Conservation (phyloP, 2,113 vertebrate genomes). For the Dolichallabes microphthalmus region DNA sequence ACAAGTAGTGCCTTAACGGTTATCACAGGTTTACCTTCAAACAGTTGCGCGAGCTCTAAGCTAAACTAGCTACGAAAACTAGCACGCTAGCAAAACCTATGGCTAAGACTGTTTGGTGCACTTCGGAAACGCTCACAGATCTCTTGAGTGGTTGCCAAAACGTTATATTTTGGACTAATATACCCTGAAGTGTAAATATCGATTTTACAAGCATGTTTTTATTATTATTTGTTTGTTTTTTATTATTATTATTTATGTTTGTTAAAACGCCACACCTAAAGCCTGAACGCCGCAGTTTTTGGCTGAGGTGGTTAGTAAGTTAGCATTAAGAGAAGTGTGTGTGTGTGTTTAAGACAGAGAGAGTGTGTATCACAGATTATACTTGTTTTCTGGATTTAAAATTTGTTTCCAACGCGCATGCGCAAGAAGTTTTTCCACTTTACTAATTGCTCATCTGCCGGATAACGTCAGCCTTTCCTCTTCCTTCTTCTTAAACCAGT, state of each 20-base stretch:
- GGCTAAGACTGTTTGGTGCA: too few relatives aligned
- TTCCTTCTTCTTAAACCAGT: neutral
- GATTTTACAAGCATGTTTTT: neutral
- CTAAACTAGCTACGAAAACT: neutral
- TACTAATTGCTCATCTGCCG: neutral
- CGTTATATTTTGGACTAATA: neutral
- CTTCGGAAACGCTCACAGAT: neutral
- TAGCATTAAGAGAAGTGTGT: neutral
- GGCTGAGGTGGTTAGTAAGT: neutral
- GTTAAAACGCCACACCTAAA: constrained; percentile 20
- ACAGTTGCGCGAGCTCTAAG: neutral
- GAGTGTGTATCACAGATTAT: neutral
- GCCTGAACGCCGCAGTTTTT: neutral
- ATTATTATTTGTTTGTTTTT: too few relatives aligned
- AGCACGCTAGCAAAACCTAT: neutral
- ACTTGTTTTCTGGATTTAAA: neutral
- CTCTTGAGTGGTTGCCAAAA: too few relatives aligned
- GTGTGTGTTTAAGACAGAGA: too few relatives aligned
- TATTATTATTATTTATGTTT: neutral
- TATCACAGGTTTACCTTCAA: neutral
- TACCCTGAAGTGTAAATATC: too few relatives aligned
- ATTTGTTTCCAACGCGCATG: neutral
- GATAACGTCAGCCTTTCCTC: neutral
- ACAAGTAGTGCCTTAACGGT: neutral
- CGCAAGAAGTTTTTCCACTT: neutral